Evolutionary conservation across 2,113 vertebrate species (phyloP).

Genomic region (Thomomys bottae): DNA sequence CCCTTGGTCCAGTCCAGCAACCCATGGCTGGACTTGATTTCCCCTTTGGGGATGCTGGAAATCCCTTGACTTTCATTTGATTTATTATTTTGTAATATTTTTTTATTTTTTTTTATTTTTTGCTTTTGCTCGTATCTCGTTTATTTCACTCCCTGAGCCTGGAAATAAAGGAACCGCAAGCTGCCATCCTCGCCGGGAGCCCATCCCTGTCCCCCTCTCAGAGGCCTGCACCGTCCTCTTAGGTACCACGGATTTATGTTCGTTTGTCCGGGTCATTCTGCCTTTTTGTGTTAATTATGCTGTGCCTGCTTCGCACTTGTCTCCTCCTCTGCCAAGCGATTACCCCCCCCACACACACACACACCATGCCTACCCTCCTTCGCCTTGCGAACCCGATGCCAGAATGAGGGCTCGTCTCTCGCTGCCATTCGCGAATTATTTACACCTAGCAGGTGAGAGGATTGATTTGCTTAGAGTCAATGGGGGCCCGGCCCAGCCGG

Average conservation of each 20-base stretch:
- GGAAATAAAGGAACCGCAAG: slow-evolving; percentile 67
- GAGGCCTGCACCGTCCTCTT: slow-evolving; percentile 57
- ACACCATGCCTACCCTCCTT: slow-evolving; percentile 60
- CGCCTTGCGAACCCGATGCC: slow-evolving; percentile 49
- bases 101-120: background rate
- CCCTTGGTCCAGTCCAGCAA: slow-evolving; percentile 8
- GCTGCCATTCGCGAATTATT: slow-evolving; percentile 77
- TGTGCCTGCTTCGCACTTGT: slow-evolving; percentile 61
- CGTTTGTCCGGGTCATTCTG: slow-evolving; percentile 75
- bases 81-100: background rate
- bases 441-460: slow-evolving; percentile 81
- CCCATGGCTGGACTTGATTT: slow-evolving; percentile 54
- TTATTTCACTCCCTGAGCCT: slow-evolving; percentile 49
- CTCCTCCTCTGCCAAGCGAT: slow-evolving; percentile 70
- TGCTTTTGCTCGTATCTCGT: slow-evolving; percentile 48
- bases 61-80: slow-evolving; percentile 5
- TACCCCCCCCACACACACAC: background rate
- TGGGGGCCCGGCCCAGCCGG: slow-evolving; percentile 25
- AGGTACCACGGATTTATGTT: slow-evolving; percentile 79
- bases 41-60: background rate
- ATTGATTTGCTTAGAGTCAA: slow-evolving; percentile 78
- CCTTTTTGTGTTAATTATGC: slow-evolving; percentile 77
- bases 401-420: slow-evolving; percentile 63
- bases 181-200: slow-evolving; percentile 42
- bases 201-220: background rate